Base-by-base conservation (phyloP, 2,888 invertebrate species). In the Tetranychus truncatus region DNA sequence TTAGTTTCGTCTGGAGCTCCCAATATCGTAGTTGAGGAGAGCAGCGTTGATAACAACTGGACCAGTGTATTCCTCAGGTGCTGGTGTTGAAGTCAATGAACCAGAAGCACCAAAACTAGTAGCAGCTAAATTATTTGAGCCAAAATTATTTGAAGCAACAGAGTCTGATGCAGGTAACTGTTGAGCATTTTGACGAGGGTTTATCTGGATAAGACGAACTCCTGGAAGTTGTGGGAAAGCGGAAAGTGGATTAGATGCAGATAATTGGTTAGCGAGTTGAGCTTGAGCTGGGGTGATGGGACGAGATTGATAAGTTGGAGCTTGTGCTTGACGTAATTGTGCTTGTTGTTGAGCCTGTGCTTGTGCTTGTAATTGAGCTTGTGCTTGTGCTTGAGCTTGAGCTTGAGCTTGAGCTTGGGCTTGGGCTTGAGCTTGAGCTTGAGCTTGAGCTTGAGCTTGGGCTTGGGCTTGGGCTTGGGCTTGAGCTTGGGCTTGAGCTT, bases 401-500 rank as follows among this genome's bases (percentile, higher is more conserved):
- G 72, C 44, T 72, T 72, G 72, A 21, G 72, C n/a, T 72, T 24
- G 72, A n/a, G 72, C 44, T 72, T 24, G 72, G 0, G 72, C n/a
- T 55, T 55, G 55, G 2, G 55, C 55, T 87, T 69, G 69, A n/a
- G 69, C 21, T 9, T 69, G 24, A 1, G 20, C 20, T 24, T 67
- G 69, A 20, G 46, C 46, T 2, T 46, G 46, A 1, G 44, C 34
- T 24, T 18, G 18, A 2, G 72, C 18, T 24, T 18, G 21, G 2
- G 72, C 34, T n/a, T 21, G 24, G 6, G 24, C 18, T 44, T 24
- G 72, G 3, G 24, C 20, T 1, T 21, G 72, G 8, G 18, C 21
- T n/a, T 72, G 72, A 6, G n/a, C 72, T 72, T 72, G 72, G 1
- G 8, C 9, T 20, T 72, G 24, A 11, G 24, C n/a, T 34, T 34